These are phyloP conservation scores for Cantharis rufa DNA, from an alignment of 2,888 invertebrate genomes.

Conservation along the genomic window DNA sequence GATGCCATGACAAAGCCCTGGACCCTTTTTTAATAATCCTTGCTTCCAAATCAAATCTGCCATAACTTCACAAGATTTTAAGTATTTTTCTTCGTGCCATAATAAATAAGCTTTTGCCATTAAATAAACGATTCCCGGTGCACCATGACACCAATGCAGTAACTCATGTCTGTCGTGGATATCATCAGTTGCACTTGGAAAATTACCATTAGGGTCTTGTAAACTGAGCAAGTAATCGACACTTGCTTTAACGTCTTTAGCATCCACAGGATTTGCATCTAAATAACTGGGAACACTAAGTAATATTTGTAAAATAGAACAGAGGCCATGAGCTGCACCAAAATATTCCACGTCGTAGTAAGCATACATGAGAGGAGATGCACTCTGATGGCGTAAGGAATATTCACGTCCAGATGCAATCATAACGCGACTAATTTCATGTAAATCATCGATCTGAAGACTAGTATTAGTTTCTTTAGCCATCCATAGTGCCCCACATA, in stretches of 20 bases:
- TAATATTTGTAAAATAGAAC: slow-evolving; percentile 68
- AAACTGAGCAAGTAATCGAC: slow-evolving; percentile 69
- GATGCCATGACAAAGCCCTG: slow-evolving; percentile 88
- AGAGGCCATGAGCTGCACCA: slow-evolving; percentile 73
- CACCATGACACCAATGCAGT: slow-evolving; percentile 92
- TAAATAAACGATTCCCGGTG: slow-evolving; percentile 79
- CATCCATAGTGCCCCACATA: slow-evolving; percentile 78
- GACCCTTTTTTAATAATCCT: slow-evolving; percentile 84
- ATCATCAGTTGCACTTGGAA: slow-evolving; percentile 69
- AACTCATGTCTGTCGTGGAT: slow-evolving; percentile 66
- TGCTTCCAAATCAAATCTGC: slow-evolving; percentile 81
- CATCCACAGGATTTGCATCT: slow-evolving; percentile 59
- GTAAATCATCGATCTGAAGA: slow-evolving; percentile 58
- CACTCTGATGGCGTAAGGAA: slow-evolving; percentile 60
- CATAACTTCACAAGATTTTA: slow-evolving; percentile 68
- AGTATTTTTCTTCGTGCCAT: slow-evolving; percentile 74
- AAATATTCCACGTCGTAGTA: slow-evolving; percentile 76
- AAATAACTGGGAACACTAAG: slow-evolving; percentile 65
- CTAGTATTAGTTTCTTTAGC: slow-evolving; percentile 59
- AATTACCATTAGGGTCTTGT: slow-evolving; percentile 68
- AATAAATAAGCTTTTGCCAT: slow-evolving; percentile 79
- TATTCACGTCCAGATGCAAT: slow-evolving; percentile 74
- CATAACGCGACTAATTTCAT: slow-evolving; percentile 70
- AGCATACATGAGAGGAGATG: slow-evolving; percentile 77
- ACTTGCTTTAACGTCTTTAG: slow-evolving; percentile 64